These are phyloP conservation scores for Glyptemys insculpta DNA, from an alignment of 2,797 vertebrate genomes.

Conservation along the genomic window DNA sequence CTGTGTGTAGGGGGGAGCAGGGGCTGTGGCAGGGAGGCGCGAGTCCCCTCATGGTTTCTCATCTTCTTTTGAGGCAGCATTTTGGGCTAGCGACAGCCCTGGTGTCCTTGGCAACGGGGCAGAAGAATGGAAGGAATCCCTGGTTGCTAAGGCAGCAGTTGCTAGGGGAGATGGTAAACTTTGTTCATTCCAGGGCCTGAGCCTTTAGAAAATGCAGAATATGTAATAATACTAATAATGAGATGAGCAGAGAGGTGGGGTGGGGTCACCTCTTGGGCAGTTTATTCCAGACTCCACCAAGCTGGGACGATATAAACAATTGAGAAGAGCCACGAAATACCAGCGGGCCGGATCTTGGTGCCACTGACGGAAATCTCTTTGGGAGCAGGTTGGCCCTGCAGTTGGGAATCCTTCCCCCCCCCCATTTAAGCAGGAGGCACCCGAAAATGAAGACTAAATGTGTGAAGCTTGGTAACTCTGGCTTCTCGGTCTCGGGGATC, in stretches of 20 bases:
- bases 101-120: conserved; percentile 83
- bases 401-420: background rate
- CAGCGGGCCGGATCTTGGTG: background rate
- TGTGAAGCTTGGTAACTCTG: background rate
- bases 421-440: background rate
- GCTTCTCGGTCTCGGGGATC: background rate
- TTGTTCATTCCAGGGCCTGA: background rate
- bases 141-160: conserved; percentile 83
- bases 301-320: background rate
- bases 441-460: background rate
- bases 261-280: background rate
- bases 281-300: background rate
- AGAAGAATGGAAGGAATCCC: conserved; percentile 82
- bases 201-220: background rate
- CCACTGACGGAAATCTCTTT: background rate
- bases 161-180: conserved; percentile 86
- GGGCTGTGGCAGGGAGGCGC: background rate
- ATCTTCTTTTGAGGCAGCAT: background rate
- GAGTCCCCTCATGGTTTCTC: background rate
- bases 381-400: background rate
- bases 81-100: background rate
- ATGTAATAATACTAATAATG: background rate
- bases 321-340: background rate
- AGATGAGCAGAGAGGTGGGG: background rate
- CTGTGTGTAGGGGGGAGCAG: background rate